phyloP scores from a whole-genome alignment of 2,888 invertebrate species.

The Operophtera brumata region DNA sequence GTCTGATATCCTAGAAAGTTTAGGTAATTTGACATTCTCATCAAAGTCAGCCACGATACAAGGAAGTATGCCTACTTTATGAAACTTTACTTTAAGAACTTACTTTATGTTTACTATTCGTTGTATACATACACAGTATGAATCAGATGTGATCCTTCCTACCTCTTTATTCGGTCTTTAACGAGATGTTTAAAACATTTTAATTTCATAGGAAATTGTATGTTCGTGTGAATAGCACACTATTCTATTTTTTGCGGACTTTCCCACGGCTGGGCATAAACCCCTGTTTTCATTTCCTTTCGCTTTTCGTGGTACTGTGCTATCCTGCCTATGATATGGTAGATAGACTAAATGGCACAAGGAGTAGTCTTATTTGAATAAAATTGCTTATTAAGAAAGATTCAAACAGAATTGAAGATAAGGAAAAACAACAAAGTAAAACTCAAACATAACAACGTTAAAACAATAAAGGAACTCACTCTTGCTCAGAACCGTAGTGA shows the following conservation, averaged over 20 bases:
- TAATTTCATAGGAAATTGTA: not conserved
- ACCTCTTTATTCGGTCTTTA: too few relatives aligned
- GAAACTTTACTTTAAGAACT: too few relatives aligned
- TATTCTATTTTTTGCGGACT: too few relatives aligned
- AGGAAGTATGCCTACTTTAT: too few relatives aligned
- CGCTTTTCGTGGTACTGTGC: too few relatives aligned
- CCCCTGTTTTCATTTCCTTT: too few relatives aligned
- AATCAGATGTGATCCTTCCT: too few relatives aligned
- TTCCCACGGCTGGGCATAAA: too few relatives aligned
- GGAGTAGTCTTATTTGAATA: not conserved
- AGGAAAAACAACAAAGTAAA: constrained; percentile 27
- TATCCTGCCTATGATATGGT: too few relatives aligned
- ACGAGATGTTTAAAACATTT: constrained; percentile 15
- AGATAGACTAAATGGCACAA: not conserved
- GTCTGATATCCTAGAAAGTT: constrained; percentile 19
- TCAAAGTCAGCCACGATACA: too few relatives aligned
- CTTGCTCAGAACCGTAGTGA: constrained; percentile 60
- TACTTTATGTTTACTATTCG: too few relatives aligned
- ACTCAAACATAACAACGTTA: constrained; percentile 32
- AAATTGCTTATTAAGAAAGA: not conserved
- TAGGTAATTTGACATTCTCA: constrained; percentile 14
- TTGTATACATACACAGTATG: too few relatives aligned
- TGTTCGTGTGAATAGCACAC: not conserved
- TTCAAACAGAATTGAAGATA: not conserved
- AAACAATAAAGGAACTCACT: constrained; percentile 40